These are phyloP conservation scores for Naja naja DNA, from an alignment of 2,113 vertebrate genomes.

Conservation along the genomic window DNA sequence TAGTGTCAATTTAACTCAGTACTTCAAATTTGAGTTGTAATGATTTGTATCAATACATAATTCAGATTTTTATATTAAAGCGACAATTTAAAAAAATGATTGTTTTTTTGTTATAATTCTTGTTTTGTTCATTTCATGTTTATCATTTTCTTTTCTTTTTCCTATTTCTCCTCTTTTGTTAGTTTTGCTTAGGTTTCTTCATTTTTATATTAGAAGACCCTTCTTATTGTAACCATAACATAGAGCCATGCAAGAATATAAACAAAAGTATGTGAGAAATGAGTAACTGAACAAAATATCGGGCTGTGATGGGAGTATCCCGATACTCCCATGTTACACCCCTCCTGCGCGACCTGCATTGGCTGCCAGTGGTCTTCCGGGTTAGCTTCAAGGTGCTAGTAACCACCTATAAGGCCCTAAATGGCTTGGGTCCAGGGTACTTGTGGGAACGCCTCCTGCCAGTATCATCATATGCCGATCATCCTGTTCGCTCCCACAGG, in stretches of 20 bases:
- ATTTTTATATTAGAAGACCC: constrained; percentile 37
- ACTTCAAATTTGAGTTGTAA: not conserved
- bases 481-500: too few relatives aligned
- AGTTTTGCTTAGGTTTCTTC: not conserved
- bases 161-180: not conserved
- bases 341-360: too few relatives aligned
- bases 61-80: not conserved
- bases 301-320: too few relatives aligned
- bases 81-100: not conserved
- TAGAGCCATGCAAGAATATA: constrained; percentile 27
- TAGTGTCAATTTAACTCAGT: not conserved
- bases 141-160: not conserved
- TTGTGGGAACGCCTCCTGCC: too few relatives aligned
- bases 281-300: constrained; percentile 58
- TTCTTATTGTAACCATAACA: constrained; percentile 45
- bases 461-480: too few relatives aligned
- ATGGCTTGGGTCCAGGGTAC: too few relatives aligned
- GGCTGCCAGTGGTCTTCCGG: too few relatives aligned
- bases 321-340: too few relatives aligned
- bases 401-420: too few relatives aligned
- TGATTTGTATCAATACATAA: not conserved
- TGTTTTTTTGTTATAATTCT: not conserved
- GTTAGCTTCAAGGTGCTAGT: too few relatives aligned
- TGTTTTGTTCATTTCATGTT: not conserved
- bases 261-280: constrained; percentile 35